These are phyloP conservation scores for Capitulum mitella DNA, from an alignment of 2,888 invertebrate species.

Conservation along the genomic window DNA sequence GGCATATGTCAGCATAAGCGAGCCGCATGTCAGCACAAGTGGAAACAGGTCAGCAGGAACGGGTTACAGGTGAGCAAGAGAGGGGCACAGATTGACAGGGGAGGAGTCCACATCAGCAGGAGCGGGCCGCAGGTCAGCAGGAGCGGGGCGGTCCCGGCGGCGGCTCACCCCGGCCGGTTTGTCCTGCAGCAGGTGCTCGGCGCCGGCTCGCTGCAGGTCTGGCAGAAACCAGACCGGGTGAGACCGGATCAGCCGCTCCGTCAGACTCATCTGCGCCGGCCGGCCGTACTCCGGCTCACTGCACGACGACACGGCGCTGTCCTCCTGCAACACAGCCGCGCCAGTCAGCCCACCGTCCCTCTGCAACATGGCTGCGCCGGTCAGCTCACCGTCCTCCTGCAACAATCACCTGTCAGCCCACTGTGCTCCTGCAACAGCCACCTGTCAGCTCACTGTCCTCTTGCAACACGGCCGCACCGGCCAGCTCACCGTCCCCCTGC, in stretches of 20 bases:
- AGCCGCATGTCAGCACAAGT: too few species aligned
- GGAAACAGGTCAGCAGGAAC: too few species aligned
- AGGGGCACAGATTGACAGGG: too few species aligned
- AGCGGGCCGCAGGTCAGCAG: not conserved
- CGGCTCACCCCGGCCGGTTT: constrained; percentile 55
- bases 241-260: constrained; percentile 80
- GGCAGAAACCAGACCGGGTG: constrained; percentile 95
- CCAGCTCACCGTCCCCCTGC: too few species aligned
- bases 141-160: too few species aligned
- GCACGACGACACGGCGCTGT: constrained; percentile 13
- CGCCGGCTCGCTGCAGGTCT: constrained; percentile 84
- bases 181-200: constrained; percentile 85
- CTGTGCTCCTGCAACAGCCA: not conserved
- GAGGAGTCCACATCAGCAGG: too few species aligned
- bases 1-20: too few species aligned
- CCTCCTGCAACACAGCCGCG: not conserved
- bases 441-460: not conserved
- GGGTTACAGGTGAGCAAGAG: too few species aligned
- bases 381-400: not conserved
- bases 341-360: not conserved
- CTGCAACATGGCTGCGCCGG: too few species aligned
- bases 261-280: constrained; percentile 57
- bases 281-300: not conserved
- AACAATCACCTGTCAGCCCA: not conserved
- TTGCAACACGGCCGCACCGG: not conserved